Base-by-base conservation (phyloP, 2,888 invertebrate species). In the Pristionchus japonicus region DNA sequence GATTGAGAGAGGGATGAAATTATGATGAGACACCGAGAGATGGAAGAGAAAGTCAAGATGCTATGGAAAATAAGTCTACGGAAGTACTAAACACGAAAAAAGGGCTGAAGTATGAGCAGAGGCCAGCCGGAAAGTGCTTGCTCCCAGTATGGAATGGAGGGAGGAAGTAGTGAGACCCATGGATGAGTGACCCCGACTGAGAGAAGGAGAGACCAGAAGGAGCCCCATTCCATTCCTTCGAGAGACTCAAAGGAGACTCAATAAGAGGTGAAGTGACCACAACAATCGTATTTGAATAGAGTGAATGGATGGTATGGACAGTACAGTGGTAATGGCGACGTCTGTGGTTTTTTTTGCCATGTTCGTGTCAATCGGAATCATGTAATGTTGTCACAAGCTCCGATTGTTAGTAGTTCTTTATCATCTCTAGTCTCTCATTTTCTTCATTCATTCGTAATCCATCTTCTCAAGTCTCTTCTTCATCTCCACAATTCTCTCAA, bases 1-100 rank as follows among this genome's bases (percentile, higher is more conserved):
- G 64, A 67, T 64, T 67, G 64, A 34, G 64, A 67, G 64, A 67
- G 64, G 31, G 64, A 67, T 57, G 64, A 67, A 67, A 67, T 67
- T 67, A 67, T 67, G 64, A 67, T 67, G 64, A 67, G 64, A 67
- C 64, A 67, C 31, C 31, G 31, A 67, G n/a, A 34, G 64, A 67
- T 1, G 34, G 13, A 31, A 34, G 34, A 67, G 31, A 31, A 31
- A 67, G 31, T 67, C 31, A 34, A 61, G 52, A 52, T 52, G 52
- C 20, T 52, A n/a, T 6, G n/a, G 6, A 17, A 23, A 23, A 57
- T 57, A 20, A 57, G 9, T n/a, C 23, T 23, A 57, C 23, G 23
- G 52, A 17, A 52, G 20, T 31, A 31, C 27, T 61, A 61, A 61
- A 61, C 27, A 27, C 1, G 61, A 67, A 67, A 67, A 64, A 64